Conservation (phyloP, 2,113 vertebrate genomes). For the Chionis minor region DNA sequence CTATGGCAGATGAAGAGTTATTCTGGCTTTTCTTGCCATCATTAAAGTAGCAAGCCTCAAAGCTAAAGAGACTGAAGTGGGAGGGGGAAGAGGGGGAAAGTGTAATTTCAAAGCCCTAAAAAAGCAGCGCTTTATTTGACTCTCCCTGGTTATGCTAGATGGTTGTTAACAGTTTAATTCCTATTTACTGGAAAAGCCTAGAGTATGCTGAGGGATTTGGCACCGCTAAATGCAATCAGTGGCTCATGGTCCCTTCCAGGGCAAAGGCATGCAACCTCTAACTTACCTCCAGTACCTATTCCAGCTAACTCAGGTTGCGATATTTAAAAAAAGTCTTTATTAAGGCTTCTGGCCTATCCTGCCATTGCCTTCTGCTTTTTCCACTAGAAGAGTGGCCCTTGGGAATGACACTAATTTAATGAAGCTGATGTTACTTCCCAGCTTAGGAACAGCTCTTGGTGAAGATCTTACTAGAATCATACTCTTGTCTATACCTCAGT, state of each 20-base stretch:
- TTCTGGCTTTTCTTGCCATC: not conserved
- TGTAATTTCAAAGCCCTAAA: slow-evolving; percentile 24
- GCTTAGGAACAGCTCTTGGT: not conserved
- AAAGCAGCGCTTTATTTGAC: not conserved
- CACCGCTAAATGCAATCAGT: not conserved
- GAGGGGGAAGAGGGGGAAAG: slow-evolving; percentile 32
- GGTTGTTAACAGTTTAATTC: not conserved
- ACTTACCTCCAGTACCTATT: not conserved
- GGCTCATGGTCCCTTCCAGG: not conserved
- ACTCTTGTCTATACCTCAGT: not conserved
- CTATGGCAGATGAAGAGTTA: not conserved
- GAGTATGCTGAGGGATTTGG: not conserved
- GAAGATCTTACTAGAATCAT: not conserved
- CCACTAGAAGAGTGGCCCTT: not conserved
- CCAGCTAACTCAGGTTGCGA: not conserved
- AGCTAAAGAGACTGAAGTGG: slow-evolving; percentile 32
- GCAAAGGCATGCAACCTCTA: not conserved
- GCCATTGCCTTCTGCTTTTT: not conserved
- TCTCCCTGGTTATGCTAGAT: not conserved
- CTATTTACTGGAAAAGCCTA: not conserved
- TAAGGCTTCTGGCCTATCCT: not conserved
- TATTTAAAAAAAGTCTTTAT: not conserved
- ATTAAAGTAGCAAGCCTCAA: slow-evolving; percentile 28
- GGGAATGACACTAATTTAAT: not conserved
- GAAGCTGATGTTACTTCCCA: not conserved